Evolutionary conservation across 2,888 invertebrate genomes (phyloP), one percentile per base, ranked within the genome.

Genomic region (Eupithecia centaureata): DNA sequence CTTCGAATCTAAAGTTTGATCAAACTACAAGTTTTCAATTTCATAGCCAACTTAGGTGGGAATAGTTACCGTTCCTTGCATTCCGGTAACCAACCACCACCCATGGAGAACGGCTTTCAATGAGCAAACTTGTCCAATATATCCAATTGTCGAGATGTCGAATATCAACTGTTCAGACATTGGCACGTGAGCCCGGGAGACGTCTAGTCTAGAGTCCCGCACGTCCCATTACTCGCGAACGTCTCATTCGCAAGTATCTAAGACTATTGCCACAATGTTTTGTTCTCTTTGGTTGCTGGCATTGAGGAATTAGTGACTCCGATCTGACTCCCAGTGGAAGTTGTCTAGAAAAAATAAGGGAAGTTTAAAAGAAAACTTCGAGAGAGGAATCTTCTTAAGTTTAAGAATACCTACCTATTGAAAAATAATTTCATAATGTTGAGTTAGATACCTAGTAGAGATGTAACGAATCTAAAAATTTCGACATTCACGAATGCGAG

Each of bases 111-210:
- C 30, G 30, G 28, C 30, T 56, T 30, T 30, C 28, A 56, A 56
- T 56, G 22, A 15, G 28, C 54, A 28, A 56, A 56, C 54, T 30
- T 56, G 30, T 56, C 18, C 8, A 30, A 30, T 56, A 56, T 56
- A 56, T 30, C 54, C 28, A 8, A 27, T 30, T 12, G 5, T 27
- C 54, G n/a, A n/a, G 12, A 30, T 56, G 54, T 30, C 54, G 30
- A 30, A 22, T 47, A 47, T 22, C 47, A 10, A 22, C 47, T 47
- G 42, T 10, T 42, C 18, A 10, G 42, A 18, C 22, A 18, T 0
- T 3, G 42, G 42, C 42, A 22, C 42, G 4, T 0, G 47, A 47
- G 18, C 22, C 47, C 47, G 10, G 22, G 47, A 22, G 47, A 47
- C 47, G 47, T 47, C 47, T 12, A 10, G 52, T 27, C 25, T 15